Conservation (phyloP, 2,888 invertebrate species). For the Formica aserva region DNA sequence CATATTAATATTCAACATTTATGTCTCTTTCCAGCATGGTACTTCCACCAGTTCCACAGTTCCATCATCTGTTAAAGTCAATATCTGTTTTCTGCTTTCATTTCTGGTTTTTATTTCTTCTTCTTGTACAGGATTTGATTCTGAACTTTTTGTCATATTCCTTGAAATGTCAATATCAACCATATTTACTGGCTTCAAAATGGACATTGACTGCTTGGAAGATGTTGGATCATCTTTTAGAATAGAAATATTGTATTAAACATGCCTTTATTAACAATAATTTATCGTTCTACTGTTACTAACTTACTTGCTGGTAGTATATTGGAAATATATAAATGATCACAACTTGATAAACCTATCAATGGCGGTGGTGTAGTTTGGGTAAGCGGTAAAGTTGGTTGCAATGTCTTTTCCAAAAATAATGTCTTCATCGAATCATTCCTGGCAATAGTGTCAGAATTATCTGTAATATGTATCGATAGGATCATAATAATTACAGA, state of each 20-base stretch:
- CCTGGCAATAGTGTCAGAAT: not conserved
- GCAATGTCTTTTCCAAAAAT: conserved; percentile 46
- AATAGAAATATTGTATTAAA: conserved; percentile 30
- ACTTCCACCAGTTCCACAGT: conserved; percentile 83
- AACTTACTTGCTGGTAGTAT: conserved; percentile 68
- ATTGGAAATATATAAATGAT: conserved; percentile 69
- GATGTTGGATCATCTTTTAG: conserved; percentile 58
- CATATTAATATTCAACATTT: not conserved
- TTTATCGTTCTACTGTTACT: not conserved
- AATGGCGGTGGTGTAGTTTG: conserved; percentile 57
- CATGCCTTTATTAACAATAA: not conserved
- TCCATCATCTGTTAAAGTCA: conserved; percentile 83
- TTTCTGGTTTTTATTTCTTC: conserved; percentile 62
- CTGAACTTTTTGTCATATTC: conserved; percentile 1
- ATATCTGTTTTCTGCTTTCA: conserved; percentile 78
- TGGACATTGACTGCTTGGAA: conserved; percentile 67
- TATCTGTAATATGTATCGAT: not conserved
- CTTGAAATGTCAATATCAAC: conserved; percentile 25
- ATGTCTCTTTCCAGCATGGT: conserved; percentile 72
- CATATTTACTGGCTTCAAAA: conserved; percentile 70
- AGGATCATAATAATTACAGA: not conserved
- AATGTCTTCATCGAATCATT: conserved; percentile 40
- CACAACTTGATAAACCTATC: conserved; percentile 69
- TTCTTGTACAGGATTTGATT: conserved; percentile 38
- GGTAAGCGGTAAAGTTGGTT: conserved; percentile 50